These are phyloP conservation scores for Rhynchopsitta pachyrhyncha DNA, from an alignment of 2,113 vertebrate species.

Conservation along the genomic window DNA sequence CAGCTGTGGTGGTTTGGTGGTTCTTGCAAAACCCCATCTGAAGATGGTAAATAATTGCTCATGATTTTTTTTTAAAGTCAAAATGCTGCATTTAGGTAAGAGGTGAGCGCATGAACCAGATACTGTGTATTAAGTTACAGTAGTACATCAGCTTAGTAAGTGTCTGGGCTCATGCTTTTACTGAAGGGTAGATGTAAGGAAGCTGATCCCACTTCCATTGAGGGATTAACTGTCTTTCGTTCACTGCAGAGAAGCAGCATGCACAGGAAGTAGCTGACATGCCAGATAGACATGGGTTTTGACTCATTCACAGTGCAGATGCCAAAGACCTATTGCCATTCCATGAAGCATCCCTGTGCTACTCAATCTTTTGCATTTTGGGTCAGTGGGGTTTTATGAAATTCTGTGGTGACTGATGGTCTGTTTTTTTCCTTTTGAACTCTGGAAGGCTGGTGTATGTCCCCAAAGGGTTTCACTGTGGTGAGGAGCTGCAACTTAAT, in stretches of 20 bases:
- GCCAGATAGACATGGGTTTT: background rate
- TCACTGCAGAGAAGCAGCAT: background rate
- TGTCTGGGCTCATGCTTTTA: slow-evolving; percentile 12
- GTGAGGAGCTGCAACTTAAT: background rate
- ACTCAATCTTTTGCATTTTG: background rate
- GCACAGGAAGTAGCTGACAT: slow-evolving; percentile 15
- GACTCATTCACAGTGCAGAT: slow-evolving; percentile 13
- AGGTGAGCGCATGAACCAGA: slow-evolving; percentile 22
- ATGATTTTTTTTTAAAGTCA: background rate
- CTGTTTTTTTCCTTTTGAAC: background rate
- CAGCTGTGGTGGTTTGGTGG: background rate
- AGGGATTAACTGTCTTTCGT: slow-evolving; percentile 38
- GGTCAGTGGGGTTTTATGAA: background rate
- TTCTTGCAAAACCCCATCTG: background rate
- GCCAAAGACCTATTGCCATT: background rate
- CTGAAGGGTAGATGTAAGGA: slow-evolving; percentile 22
- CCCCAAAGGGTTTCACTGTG: background rate
- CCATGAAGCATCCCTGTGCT: background rate
- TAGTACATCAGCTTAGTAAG: background rate
- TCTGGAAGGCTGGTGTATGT: background rate
- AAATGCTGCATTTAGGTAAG: background rate
- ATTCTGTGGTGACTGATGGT: background rate
- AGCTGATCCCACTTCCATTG: slow-evolving; percentile 48
- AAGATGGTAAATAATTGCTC: background rate
- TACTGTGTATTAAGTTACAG: slow-evolving; percentile 33